Evolutionary conservation across 2,888 invertebrate species (phyloP), one percentile per base, ranked within the genome.

Genomic region (Acanthacorydalis orientalis): DNA sequence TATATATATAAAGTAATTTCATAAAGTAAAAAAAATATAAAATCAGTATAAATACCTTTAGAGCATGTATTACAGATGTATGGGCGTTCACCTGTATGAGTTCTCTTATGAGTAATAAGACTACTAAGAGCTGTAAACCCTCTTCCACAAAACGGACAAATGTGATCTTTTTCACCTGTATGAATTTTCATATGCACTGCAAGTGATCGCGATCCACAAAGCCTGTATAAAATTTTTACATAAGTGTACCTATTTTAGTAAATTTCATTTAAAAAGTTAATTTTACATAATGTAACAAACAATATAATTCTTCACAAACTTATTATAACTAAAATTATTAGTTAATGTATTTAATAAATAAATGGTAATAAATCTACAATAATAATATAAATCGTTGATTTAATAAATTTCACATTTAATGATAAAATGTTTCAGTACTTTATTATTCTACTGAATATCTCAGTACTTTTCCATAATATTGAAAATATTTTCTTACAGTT

Each of bases 121-220:
- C 65, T 66, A 53, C 64, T 64, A 2, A 62, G 58, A 4, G 63
- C 62, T 1, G 64, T 63, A 51, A 66, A 66, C n/a, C 61, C 63
- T 57, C 64, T 64, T 7, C 61, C 61, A 52, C 66, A 66, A 52
- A 55, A 64, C 1, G 60, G 59, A 52, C 66, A 66, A 40, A 63
- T 57, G 51, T 63, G 62, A 54, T 66, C 64, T 51, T 61, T 64
- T 15, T 63, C 50, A 1, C 65, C 67, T 31, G 69, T 68, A 53
- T 73, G 72, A 11, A 63, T 69, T 53, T 72, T 68, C 60, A 70
- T 67, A 53, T 74, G 74, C 54, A 69, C 59, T 53, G 63, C 59
- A 46, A 65, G 55, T 4, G 65, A 65, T 49, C 64, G 62, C 3
- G 65, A 57, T 12, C 64, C 64, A 50, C 65, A 64, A 49, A 65